These are phyloP conservation scores for Volucella inanis DNA, from an alignment of 2,888 invertebrate species.

Conservation along the genomic window DNA sequence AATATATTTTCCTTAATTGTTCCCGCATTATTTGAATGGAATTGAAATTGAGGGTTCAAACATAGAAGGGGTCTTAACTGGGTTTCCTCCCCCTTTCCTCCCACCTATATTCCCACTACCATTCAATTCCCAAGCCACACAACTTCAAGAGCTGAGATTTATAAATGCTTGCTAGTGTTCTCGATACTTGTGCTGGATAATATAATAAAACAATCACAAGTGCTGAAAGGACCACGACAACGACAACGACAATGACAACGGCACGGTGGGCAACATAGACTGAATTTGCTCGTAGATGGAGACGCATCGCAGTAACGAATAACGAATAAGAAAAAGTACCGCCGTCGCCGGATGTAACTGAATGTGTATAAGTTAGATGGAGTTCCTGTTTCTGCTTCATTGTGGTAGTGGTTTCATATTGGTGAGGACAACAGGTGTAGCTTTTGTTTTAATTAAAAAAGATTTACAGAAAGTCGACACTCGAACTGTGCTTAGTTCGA, in stretches of 20 bases:
- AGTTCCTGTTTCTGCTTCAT: constrained; percentile 18
- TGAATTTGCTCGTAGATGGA: too few relatives aligned
- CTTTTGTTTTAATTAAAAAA: constrained; percentile 74
- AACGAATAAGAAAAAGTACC: not conserved
- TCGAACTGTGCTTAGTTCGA: constrained; percentile 58
- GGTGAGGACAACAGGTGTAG: constrained; percentile 73
- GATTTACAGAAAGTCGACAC: constrained; percentile 72
- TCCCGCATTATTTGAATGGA: constrained; percentile 74
- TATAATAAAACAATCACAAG: constrained; percentile 64
- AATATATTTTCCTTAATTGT: constrained; percentile 74
- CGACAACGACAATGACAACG: too few relatives aligned
- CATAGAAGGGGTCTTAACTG: constrained; percentile 13
- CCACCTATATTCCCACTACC: not conserved
- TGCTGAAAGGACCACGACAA: constrained; percentile 48
- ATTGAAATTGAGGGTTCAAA: constrained; percentile 67
- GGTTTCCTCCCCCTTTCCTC: not conserved
- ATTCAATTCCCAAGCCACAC: constrained; percentile 55
- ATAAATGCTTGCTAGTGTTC: constrained; percentile 65
- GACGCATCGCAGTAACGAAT: constrained; percentile 33
- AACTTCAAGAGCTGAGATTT: constrained; percentile 66
- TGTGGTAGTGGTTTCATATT: constrained; percentile 47
- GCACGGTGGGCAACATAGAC: too few relatives aligned
- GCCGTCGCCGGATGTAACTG: not conserved
- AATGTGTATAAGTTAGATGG: not conserved
- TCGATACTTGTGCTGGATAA: constrained; percentile 69